Conservation (phyloP, 2,888 invertebrate species). For the Oligia strigilis region DNA sequence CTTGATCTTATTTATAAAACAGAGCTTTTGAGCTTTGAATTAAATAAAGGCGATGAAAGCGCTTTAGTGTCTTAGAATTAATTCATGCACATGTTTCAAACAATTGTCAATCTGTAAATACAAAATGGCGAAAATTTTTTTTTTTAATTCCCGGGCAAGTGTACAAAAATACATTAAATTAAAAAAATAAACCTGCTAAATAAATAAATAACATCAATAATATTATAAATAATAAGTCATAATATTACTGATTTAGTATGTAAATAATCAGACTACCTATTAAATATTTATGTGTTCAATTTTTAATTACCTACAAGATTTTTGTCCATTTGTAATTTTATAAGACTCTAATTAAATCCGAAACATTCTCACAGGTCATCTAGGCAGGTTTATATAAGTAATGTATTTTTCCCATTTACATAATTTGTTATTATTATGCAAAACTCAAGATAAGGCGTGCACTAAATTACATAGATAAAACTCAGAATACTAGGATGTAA, state of each 20-base stretch:
- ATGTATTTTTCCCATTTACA: neutral
- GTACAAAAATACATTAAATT: neutral
- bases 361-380: neutral
- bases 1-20: slow-evolving; percentile 1
- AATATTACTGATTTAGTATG: neutral
- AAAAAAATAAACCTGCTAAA: neutral
- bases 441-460: slow-evolving; percentile 18
- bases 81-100: neutral
- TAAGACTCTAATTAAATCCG: neutral
- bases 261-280: neutral
- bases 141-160: neutral
- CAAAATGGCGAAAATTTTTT: neutral
- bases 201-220: no score
- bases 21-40: neutral
- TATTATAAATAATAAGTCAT: no score
- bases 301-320: neutral
- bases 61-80: neutral
- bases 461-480: neutral
- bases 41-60: neutral
- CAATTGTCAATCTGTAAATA: no score
- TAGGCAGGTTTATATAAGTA: no score
- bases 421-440: neutral
- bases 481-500: slow-evolving; percentile 11
- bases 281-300: neutral
- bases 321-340: neutral